Evolutionary conservation across 1,140 invertebrate genomes (phyloP).

Genomic region (Drosophila fuyamai): DNA sequence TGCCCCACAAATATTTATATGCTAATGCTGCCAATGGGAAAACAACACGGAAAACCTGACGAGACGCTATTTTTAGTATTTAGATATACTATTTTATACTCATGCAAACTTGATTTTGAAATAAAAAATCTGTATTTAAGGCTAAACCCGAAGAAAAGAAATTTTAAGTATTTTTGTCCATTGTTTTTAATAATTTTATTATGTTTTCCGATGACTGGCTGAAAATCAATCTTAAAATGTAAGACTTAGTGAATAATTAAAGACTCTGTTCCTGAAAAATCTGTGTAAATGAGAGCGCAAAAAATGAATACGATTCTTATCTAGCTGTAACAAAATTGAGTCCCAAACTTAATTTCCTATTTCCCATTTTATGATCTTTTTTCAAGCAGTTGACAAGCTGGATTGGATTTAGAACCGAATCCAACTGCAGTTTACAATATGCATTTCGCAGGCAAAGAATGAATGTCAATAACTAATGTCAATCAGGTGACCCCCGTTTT

Average conservation of each 20-base stretch:
- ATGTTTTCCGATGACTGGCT: too few species aligned
- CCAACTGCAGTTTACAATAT: not conserved
- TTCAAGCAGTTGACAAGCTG: constrained; percentile 1
- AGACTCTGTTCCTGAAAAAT: too few species aligned
- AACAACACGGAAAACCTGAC: not conserved
- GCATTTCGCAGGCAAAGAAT: not conserved
- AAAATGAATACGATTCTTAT: not conserved
- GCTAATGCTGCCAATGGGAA: constrained; percentile 40
- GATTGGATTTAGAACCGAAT: not conserved
- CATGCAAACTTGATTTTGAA: too few species aligned
- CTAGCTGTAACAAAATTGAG: not conserved
- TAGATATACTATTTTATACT: too few species aligned
- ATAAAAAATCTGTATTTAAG: too few species aligned
- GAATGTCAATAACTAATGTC: constrained; percentile 43
- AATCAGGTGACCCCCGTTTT: constrained; percentile 16
- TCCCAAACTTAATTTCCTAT: constrained; percentile 3
- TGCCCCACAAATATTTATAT: constrained; percentile 33
- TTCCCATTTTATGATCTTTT: not conserved
- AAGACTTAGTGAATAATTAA: too few species aligned
- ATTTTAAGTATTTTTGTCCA: too few species aligned
- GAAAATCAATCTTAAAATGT: too few species aligned
- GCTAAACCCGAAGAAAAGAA: too few species aligned
- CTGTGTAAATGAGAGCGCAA: too few species aligned
- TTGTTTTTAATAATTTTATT: not conserved
- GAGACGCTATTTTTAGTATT: not conserved